These are phyloP conservation scores for Antheraea pernyi DNA, from an alignment of 1,140 invertebrate species.

Conservation along the genomic window DNA sequence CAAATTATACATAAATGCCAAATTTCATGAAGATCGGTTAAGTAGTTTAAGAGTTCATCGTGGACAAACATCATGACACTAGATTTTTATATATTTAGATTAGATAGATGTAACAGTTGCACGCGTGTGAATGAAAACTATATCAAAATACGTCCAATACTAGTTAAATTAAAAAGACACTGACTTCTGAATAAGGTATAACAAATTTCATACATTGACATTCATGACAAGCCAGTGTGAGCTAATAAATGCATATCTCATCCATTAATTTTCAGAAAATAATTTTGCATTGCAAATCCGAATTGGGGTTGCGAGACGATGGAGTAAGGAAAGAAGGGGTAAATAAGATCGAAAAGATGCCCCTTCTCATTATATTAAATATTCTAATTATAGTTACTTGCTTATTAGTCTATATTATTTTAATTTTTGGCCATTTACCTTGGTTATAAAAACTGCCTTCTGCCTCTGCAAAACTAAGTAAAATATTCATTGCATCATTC, in stretches of 20 bases:
- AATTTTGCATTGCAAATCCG: slow-evolving; percentile 1
- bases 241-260: not conserved
- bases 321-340: not conserved
- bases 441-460: no score
- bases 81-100: no score
- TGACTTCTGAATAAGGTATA: not conserved
- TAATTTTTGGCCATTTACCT: not conserved
- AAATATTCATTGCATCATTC: no score
- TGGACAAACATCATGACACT: no score
- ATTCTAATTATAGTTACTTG: not conserved
- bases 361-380: not conserved
- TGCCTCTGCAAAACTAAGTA: no score
- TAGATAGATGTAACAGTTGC: no score
- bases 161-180: not conserved
- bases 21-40: no score
- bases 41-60: no score
- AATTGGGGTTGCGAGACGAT: not conserved
- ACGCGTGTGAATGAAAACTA: no score
- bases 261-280: not conserved
- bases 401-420: not conserved
- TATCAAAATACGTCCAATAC: no score
- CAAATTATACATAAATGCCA: no score
- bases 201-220: not conserved
- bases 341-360: not conserved
- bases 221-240: not conserved